Evolutionary conservation across 2,113 vertebrate species (phyloP).

Genomic region (Gasterosteus aculeatus): DNA sequence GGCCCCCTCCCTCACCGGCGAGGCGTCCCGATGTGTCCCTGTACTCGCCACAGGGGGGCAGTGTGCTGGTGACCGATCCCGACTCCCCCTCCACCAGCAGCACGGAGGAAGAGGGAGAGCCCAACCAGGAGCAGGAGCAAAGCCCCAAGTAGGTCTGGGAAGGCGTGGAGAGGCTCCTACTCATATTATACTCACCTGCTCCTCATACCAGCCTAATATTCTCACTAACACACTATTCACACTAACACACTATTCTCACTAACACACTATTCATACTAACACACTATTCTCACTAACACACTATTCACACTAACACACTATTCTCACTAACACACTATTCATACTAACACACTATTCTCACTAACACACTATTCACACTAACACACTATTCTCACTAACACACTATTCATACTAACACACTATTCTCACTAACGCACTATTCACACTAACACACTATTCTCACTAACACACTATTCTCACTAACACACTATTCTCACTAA

Average conservation of each 20-base stretch:
- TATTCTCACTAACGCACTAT: no score
- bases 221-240: not conserved
- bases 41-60: conserved; percentile 78
- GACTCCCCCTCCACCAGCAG: conserved; percentile 94
- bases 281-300: not conserved
- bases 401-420: no score
- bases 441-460: no score
- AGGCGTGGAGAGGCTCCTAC: not conserved
- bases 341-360: not conserved
- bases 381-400: no score
- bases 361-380: no score
- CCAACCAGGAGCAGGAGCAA: conserved; percentile 53
- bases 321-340: not conserved
- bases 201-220: not conserved
- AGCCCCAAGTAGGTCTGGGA: conserved; percentile 48
- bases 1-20: conserved; percentile 6
- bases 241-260: not conserved
- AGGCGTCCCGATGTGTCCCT: conserved; percentile 79
- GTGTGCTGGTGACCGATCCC: conserved; percentile 71
- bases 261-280: not conserved
- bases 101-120: conserved; percentile 90
- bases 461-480: not conserved
- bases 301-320: not conserved
- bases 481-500: not conserved
- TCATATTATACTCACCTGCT: not conserved